These are phyloP conservation scores for Amiota minor DNA, from an alignment of 2,888 invertebrate species.

Conservation along the genomic window DNA sequence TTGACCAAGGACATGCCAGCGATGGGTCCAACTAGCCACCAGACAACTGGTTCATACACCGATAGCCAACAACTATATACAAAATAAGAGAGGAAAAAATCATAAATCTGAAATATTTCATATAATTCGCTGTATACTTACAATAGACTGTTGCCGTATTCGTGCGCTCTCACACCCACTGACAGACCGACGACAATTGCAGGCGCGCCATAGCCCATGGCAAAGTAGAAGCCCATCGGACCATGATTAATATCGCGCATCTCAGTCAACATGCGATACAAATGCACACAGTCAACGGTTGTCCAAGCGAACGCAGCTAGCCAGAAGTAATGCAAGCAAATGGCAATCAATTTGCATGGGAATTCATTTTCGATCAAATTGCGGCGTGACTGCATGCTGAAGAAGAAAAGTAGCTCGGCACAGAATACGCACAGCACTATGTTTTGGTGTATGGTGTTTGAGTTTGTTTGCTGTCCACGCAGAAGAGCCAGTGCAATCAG, in stretches of 20 bases:
- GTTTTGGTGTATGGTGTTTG: conserved; percentile 95
- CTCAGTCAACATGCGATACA: conserved; percentile 94
- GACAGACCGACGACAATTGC: conserved; percentile 92
- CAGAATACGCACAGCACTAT: conserved; percentile 91
- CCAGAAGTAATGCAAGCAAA: conserved; percentile 95
- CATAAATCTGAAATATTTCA: conserved; percentile 5
- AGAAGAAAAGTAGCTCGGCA: conserved; percentile 87
- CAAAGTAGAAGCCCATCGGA: conserved; percentile 92
- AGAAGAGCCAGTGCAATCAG: conserved; percentile 87
- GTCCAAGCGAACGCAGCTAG: conserved; percentile 92
- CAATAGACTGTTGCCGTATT: conserved; percentile 95
- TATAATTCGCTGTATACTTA: conserved; percentile 76
- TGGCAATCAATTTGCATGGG: conserved; percentile 90
- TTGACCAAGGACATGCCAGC: conserved; percentile 85
- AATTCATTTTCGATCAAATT: conserved; percentile 89
- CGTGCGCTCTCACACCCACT: conserved; percentile 93
- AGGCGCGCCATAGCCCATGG: conserved; percentile 92
- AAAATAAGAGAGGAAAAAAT: neutral
- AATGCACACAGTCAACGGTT: conserved; percentile 91
- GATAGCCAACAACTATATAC: conserved; percentile 91
- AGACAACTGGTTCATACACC: conserved; percentile 92
- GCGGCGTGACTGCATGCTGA: conserved; percentile 88
- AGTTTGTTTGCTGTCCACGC: conserved; percentile 89
- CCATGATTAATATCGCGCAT: conserved; percentile 97
- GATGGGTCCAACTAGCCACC: conserved; percentile 95